Base-by-base conservation (phyloP, 2,888 invertebrate genomes). In the Cecidostiba fungosa region DNA sequence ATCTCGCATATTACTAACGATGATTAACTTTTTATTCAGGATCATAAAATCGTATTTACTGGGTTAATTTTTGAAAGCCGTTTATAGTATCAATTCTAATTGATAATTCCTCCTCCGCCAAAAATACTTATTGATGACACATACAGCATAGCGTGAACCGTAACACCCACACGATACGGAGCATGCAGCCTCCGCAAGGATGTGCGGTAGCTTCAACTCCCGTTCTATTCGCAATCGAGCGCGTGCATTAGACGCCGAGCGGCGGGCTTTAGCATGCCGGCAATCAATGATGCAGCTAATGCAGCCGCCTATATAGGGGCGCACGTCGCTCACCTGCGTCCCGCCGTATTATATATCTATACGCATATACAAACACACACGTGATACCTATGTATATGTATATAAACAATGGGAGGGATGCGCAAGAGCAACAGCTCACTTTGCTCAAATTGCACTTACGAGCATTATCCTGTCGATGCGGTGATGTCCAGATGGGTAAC, bases 231-330 rank as follows among this genome's bases (percentile, higher is more conserved):
- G 62, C 10, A 62, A 26, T 23, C 26, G 66, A 29, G 26, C 26
- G 66, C 66, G 66, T 66, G 66, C 26, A 66, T 29, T 29, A 66
- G 66, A 66, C 26, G 23, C 26, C 26, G 14, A 26, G 29, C 66
- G 29, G 3, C 29, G 29, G 29, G 66, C 66, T 66, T 66, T 66
- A 39, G 73, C 43, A 36, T 19, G 16, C 54, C 29, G 10, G 32
- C 36, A 77, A 77, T 77, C 76, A 59, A 77, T 77, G 59, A 59
- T 12, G 59, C 59, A 59, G 76, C 54, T 66, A 66, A 66, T 66
- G 66, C 39, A 72, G 39, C 39, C 5, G 72, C n/a, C 36, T 72
- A 39, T 39, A n/a, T 72, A 72, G 19, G 39, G n/a, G 39, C 23
- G 23, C 39, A 36, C 39, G 39, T 72, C n/a, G 39, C 39, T 72